Base-by-base conservation (phyloP, 2,797 vertebrate genomes). In the Philypnodon macrostomus region DNA sequence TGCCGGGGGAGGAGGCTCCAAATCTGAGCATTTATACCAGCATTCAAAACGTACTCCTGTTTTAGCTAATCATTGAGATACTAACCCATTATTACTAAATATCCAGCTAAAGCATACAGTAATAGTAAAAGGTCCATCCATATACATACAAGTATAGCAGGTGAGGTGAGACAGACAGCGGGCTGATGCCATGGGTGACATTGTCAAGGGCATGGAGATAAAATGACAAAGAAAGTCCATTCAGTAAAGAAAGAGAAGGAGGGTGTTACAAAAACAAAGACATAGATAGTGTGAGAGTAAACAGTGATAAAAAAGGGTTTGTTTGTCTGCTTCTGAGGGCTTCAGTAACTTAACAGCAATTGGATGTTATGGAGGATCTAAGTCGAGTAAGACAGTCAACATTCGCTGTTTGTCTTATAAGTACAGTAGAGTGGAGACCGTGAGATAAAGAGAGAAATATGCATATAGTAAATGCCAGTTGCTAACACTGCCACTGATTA, bases 401-500 rank as follows among this genome's bases (percentile, higher is more conserved):
- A 31, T 27, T 51, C 41, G 23, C 1, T 41, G 15, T 23, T 59
- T 56, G 47, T 45, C 15, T 38, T 57, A 51, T 56, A 12, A 58
- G 50, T 24, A 47, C 14, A 14, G 9, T 12, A 45, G 21, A 45
- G 31, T 37, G 19, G 24, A n/a, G n/a, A n/a, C 0, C 19, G 4
- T 14, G 19, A 53, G 34, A 58, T 41, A 55, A 12, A 31, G 7
- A 58, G 23, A 23, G 21, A 23, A 21, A 30, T 14, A 41, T 17
- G 14, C 38, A 41, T 56, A 33, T 51, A 55, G 47, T 46, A 72
- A 72, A 66, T 53, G 54, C 37, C 62, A 64, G 53, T 2, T 57
- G 75, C 70, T 70, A 45, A n/a, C 54, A 76, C 58, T 53, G 55
- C 64, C 37, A 16, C 66, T 73, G 56, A 83, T 80, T 83, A 78